A percentile compares a stretch with the other conserved stretches of the same genome.
phyloP scores from a whole-genome alignment of 2,113 vertebrate species.

The Anseranas semipalmata region DNA sequence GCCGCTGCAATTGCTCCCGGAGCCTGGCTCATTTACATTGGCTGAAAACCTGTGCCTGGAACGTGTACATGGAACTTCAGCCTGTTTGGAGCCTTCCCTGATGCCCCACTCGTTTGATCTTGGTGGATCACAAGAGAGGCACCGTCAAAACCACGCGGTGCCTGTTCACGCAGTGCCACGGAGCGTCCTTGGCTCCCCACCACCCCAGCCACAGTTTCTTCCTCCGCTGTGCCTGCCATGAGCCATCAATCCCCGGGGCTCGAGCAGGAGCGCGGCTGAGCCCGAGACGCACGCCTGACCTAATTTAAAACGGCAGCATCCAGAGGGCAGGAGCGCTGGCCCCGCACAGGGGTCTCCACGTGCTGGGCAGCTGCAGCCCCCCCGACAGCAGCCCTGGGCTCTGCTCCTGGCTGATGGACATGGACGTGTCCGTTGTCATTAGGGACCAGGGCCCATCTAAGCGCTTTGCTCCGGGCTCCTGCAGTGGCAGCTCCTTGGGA shows the following conservation, averaged over 20 bases:
- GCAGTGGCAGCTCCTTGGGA: neutral
- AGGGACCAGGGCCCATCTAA: neutral
- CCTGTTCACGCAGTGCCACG: accelerated
- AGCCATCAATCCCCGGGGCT: neutral
- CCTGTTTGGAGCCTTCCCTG: neutral
- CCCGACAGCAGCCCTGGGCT: neutral
- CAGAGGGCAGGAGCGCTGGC: neutral
- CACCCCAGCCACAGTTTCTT: neutral
- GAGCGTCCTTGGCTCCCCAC: accelerated
- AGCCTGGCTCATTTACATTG: neutral
- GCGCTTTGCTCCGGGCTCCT: accelerated
- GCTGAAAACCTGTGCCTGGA: accelerated
- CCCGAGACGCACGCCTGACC: conserved; percentile 51
- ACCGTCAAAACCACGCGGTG: neutral
- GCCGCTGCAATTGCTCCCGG: neutral
- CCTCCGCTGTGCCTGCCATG: neutral
- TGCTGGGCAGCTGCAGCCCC: neutral
- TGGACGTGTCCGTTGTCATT: accelerated
- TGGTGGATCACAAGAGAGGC: neutral
- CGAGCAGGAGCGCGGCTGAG: neutral
- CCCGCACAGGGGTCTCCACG: neutral
- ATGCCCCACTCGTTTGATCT: neutral
- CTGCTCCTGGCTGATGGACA: neutral
- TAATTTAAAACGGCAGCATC: conserved; percentile 49
- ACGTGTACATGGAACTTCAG: neutral